Evolutionary conservation across 2,888 invertebrate species (phyloP).

Genomic region (Drosophila limbata): DNA sequence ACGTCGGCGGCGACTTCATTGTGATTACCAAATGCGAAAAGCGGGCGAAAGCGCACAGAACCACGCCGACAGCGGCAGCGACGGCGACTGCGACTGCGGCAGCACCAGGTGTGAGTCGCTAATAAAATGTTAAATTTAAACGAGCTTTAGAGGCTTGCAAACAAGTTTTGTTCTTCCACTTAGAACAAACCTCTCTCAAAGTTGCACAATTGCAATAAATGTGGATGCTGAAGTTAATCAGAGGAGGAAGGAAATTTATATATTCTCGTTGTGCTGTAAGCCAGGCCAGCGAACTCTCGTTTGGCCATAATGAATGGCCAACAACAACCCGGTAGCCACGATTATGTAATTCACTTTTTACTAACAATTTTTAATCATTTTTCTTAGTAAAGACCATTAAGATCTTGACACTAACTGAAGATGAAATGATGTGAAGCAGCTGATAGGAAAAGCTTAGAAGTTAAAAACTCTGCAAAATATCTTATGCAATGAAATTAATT

Average conservation of each 20-base stretch:
- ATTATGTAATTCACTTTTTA: conserved; percentile 58
- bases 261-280: conserved; percentile 13
- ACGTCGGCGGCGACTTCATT: conserved; percentile 33
- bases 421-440: too few species aligned
- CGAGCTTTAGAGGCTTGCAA: conserved; percentile 59
- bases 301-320: conserved; percentile 6
- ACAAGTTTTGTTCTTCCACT: conserved; percentile 63
- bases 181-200: conserved; percentile 58
- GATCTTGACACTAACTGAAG: not conserved
- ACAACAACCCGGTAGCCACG: conserved; percentile 16
- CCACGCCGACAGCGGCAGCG: conserved; percentile 9
- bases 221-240: conserved; percentile 12
- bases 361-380: conserved; percentile 4
- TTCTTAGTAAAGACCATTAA: conserved; percentile 8
- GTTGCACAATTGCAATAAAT: conserved; percentile 70
- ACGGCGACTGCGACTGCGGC: conserved; percentile 3
- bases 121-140: conserved; percentile 74
- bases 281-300: conserved; percentile 70
- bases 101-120: conserved; percentile 63
- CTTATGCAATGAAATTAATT: too few species aligned
- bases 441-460: not conserved
- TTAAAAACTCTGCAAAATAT: too few species aligned
- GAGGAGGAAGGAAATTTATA: conserved; percentile 4
- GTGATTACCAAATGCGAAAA: conserved; percentile 74
- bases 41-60: conserved; percentile 72